phyloP scores from a whole-genome alignment of 2,888 invertebrate species.

The Heteropelma amictum region DNA sequence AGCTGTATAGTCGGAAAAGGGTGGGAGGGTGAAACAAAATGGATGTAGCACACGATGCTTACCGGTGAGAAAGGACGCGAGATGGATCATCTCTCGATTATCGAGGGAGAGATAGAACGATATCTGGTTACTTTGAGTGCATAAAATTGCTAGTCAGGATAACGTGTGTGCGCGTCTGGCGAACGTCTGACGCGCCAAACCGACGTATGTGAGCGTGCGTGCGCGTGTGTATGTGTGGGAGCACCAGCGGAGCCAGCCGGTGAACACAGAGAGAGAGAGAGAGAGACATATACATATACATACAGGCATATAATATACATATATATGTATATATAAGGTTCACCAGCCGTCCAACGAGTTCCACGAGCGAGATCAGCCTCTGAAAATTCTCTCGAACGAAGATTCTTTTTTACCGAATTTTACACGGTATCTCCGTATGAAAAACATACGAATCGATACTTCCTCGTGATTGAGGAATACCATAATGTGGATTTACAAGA shows the following conservation, averaged over 20 bases:
- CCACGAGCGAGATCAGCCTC: conserved; percentile 4
- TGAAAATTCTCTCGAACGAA: neutral
- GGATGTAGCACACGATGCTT: conserved; percentile 16
- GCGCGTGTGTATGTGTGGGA: neutral
- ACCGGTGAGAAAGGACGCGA: conserved; percentile 12
- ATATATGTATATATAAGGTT: neutral
- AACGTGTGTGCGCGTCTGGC: conserved; percentile 37
- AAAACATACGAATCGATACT: neutral
- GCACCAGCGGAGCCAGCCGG: conserved; percentile 9
- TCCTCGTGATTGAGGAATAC: neutral
- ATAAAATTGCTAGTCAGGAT: neutral
- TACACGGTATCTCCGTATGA: neutral
- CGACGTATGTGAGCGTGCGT: conserved; percentile 9
- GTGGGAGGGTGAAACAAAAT: neutral
- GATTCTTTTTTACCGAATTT: neutral
- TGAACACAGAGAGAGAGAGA: conserved; percentile 10
- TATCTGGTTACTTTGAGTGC: neutral
- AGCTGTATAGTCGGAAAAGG: neutral
- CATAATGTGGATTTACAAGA: too few relatives aligned
- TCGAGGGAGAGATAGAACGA: neutral
- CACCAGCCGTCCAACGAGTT: conserved; percentile 33
- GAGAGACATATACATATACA: too few relatives aligned
- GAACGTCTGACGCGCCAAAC: conserved; percentile 55
- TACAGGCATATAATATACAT: too few relatives aligned
- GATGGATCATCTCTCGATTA: neutral